Percentiles rank a stretch among this genome's conserved stretches.
These are phyloP conservation scores for Nanorana parkeri DNA, from an alignment of 2,113 vertebrate species.

Conservation along the genomic window DNA sequence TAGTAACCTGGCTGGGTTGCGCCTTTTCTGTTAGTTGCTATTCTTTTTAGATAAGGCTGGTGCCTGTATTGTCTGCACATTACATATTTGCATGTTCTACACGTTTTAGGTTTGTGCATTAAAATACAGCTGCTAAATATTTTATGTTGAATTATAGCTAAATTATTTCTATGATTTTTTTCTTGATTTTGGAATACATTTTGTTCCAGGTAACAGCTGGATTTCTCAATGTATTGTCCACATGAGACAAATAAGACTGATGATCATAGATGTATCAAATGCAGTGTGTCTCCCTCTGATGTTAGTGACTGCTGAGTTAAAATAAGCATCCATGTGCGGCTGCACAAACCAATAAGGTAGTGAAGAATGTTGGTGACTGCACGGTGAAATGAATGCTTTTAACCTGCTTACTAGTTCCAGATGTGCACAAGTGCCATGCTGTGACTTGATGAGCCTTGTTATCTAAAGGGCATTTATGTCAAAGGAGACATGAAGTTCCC, in stretches of 20 bases:
- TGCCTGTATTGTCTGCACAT: no score
- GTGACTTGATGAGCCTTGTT: constrained; percentile 41
- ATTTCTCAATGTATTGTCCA: no score
- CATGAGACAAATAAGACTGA: not conserved
- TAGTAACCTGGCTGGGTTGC: no score
- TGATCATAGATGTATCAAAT: not conserved
- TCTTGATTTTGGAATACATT: no score
- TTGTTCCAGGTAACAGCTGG: no score
- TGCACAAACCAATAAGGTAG: constrained; percentile 20
- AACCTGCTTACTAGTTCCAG: constrained; percentile 42
- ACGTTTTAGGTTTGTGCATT: no score
- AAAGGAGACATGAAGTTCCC: constrained; percentile 35
- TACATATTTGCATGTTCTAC: no score
- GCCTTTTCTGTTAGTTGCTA: no score
- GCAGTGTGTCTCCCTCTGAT: not conserved
- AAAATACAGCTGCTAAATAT: no score
- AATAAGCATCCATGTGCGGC: not conserved
- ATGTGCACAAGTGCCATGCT: constrained; percentile 33
- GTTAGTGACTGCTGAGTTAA: not conserved
- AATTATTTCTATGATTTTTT: no score
- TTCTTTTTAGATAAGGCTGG: no score
- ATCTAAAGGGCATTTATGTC: constrained; percentile 39
- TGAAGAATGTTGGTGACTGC: constrained; percentile 35
- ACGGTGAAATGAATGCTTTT: constrained; percentile 37
- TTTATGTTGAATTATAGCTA: no score